Conservation (phyloP, 2,797 vertebrate species). For the Micropoecilia bifurca region DNA sequence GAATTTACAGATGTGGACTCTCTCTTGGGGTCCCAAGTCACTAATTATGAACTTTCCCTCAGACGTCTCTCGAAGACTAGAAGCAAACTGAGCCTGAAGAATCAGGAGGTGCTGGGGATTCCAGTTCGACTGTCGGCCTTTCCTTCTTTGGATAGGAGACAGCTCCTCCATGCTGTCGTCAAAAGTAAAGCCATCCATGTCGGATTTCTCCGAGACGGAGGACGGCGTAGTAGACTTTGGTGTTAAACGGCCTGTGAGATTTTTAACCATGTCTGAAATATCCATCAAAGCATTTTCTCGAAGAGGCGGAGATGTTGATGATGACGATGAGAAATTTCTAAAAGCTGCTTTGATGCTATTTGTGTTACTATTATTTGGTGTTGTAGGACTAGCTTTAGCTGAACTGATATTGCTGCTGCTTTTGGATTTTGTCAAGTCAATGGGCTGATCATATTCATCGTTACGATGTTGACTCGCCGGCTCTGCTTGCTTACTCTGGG, state of each 20-base stretch:
- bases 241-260: conserved; percentile 94
- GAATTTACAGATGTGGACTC: conserved; percentile 99
- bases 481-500: conserved; percentile 88
- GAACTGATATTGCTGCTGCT: conserved; percentile 68
- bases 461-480: conserved; percentile 88
- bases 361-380: conserved; percentile 65
- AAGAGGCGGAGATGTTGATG: conserved; percentile 86
- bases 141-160: conserved; percentile 94
- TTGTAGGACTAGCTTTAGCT: conserved; percentile 49
- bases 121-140: conserved; percentile 98
- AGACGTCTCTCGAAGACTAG: conserved; percentile 92
- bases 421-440: conserved; percentile 98
- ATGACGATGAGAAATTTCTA: conserved; percentile 81
- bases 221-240: conserved; percentile 98
- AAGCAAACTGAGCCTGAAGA: conserved; percentile 97
- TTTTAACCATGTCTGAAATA: conserved; percentile 99
- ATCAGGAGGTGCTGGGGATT: conserved; percentile 98
- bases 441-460: conserved; percentile 93
- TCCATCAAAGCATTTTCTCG: conserved; percentile 97
- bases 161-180: conserved; percentile 95
- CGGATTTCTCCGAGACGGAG: conserved; percentile 94
- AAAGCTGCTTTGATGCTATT: conserved; percentile 74
- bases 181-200: conserved; percentile 91
- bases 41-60: conserved; percentile 95
- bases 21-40: conserved; percentile 96